Evolutionary conservation across 2,888 invertebrate genomes (phyloP).

Genomic region (Microdon myrmicae): DNA sequence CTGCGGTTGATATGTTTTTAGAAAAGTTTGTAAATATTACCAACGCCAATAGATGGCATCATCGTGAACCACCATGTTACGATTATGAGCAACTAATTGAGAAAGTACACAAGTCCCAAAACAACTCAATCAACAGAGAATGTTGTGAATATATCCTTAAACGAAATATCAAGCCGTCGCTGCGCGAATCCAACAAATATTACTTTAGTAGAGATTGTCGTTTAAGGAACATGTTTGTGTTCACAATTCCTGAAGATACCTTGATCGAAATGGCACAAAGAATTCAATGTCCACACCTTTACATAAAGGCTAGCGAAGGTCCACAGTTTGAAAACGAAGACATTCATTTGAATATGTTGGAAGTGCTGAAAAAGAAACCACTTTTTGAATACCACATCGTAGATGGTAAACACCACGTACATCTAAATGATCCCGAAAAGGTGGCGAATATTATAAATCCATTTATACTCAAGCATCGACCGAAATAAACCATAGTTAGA

Average conservation of each 20-base stretch:
- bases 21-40: too few species aligned
- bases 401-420: conserved; percentile 79
- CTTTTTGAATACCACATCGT: conserved; percentile 72
- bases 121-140: conserved; percentile 70
- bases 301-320: conserved; percentile 71
- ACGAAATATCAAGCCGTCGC: conserved; percentile 70
- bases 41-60: conserved; percentile 62
- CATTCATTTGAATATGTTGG: conserved; percentile 70
- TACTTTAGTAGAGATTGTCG: conserved; percentile 75
- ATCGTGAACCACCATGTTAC: conserved; percentile 72
- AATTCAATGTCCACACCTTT: conserved; percentile 74
- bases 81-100: conserved; percentile 72
- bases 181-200: conserved; percentile 70
- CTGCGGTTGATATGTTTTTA: too few species aligned
- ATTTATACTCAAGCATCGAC: conserved; percentile 67
- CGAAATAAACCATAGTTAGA: conserved; percentile 7
- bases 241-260: conserved; percentile 65
- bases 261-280: conserved; percentile 70
- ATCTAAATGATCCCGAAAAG: conserved; percentile 75
- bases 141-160: conserved; percentile 69
- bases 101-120: conserved; percentile 69
- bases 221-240: conserved; percentile 67
- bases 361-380: conserved; percentile 67
- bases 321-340: conserved; percentile 70
- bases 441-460: conserved; percentile 70